phyloP scores from a whole-genome alignment of 1,140 invertebrate genomes.

The Trichonephila inaurata region DNA sequence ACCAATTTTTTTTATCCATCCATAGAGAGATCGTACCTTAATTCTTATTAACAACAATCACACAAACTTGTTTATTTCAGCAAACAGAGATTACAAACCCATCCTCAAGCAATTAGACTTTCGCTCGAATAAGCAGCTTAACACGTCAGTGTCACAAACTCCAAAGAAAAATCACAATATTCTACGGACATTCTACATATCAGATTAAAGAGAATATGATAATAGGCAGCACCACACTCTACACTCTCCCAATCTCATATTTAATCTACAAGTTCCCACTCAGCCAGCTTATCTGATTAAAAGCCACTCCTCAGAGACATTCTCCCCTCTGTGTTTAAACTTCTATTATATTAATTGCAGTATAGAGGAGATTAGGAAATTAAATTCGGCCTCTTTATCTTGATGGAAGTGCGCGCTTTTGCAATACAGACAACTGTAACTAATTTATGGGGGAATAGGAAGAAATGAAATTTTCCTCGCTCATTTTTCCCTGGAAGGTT shows the following conservation, averaged over 20 bases:
- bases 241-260: not conserved
- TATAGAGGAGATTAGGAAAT: constrained; percentile 41
- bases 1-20: too few species aligned
- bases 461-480: not conserved
- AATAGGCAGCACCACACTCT: not conserved
- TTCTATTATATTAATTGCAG: constrained; percentile 68
- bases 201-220: constrained; percentile 8
- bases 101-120: too few species aligned
- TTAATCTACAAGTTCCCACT: not conserved
- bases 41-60: too few species aligned
- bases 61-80: too few species aligned
- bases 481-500: too few species aligned
- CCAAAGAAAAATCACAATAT: not conserved
- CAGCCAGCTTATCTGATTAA: constrained; percentile 28
- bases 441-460: not conserved
- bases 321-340: constrained; percentile 31
- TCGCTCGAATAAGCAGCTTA: not conserved
- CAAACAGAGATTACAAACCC: too few species aligned
- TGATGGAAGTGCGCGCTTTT: not conserved
- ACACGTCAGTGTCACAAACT: not conserved
- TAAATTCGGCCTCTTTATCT: constrained; percentile 47
- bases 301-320: not conserved
- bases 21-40: too few species aligned
- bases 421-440: not conserved
- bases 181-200: not conserved